phyloP scores from a whole-genome alignment of 2,888 invertebrate species.

The Glomeris marginata region DNA sequence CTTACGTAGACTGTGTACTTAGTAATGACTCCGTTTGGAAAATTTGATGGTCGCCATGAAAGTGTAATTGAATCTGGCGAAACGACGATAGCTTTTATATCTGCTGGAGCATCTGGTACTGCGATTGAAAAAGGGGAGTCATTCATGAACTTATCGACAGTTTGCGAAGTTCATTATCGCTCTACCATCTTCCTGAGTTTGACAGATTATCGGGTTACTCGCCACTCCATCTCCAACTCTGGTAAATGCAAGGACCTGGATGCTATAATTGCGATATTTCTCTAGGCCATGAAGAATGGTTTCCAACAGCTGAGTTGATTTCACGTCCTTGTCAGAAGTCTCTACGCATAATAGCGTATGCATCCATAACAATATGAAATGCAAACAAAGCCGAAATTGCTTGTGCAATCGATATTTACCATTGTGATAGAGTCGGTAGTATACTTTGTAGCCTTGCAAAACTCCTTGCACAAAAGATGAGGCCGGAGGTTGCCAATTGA shows the following conservation, averaged over 20 bases:
- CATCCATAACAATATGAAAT: too few relatives aligned
- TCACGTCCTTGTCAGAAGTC: constrained; percentile 9
- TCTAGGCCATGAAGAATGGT: constrained; percentile 21
- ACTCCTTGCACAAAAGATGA: constrained; percentile 29
- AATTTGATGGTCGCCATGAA: constrained; percentile 70
- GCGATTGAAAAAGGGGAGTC: constrained; percentile 1
- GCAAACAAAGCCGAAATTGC: neutral
- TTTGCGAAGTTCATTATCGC: neutral
- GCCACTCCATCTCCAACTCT: constrained; percentile 30
- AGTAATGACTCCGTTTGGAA: constrained; percentile 66
- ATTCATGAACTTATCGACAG: neutral
- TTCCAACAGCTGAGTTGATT: constrained; percentile 10
- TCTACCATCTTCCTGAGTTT: constrained; percentile 29
- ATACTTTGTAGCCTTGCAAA: constrained; percentile 30
- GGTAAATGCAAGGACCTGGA: constrained; percentile 31
- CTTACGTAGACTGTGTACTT: constrained; percentile 58
- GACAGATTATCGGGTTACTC: constrained; percentile 26
- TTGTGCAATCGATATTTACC: too few relatives aligned
- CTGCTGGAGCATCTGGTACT: constrained; percentile 30
- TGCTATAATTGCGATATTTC: constrained; percentile 31
- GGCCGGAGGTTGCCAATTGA: constrained; percentile 30
- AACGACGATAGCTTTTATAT: constrained; percentile 28
- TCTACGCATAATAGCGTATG: constrained; percentile 2
- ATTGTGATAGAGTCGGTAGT: constrained; percentile 14
- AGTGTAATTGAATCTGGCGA: constrained; percentile 27